A percentile compares a stretch with the other conserved stretches of the same genome.
Evolutionary conservation across 1,140 invertebrate genomes (phyloP).

Genomic region (Sitobion miscanthi): DNA sequence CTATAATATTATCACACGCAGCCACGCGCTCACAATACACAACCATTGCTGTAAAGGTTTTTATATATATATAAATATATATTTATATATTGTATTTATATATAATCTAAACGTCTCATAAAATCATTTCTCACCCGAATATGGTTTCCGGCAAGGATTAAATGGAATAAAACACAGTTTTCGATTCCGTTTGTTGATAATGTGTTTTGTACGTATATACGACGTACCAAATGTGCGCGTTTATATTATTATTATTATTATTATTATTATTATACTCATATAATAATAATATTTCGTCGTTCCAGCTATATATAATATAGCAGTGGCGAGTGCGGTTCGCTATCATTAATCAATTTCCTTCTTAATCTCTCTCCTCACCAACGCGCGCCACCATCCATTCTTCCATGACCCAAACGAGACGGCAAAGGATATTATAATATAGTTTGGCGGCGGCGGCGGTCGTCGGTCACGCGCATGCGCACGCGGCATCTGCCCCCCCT

Average conservation of each 20-base stretch:
- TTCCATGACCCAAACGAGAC: background rate
- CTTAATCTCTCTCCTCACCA: background rate
- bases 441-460: background rate
- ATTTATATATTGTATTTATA: background rate
- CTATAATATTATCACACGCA: background rate
- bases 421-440: background rate
- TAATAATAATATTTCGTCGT: background rate
- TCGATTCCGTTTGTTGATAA: constrained; percentile 36
- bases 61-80: background rate
- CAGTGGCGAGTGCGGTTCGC: background rate
- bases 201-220: background rate
- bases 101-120: background rate
- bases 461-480: background rate
- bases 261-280: background rate
- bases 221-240: background rate
- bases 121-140: constrained; percentile 33
- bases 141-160: constrained; percentile 11
- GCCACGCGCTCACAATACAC: background rate
- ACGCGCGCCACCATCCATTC: background rate
- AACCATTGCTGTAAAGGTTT: background rate
- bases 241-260: background rate
- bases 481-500: background rate
- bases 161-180: background rate
- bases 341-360: constrained; percentile 43
- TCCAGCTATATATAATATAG: background rate